Base-by-base conservation (phyloP, 1,140 invertebrate species). In the Sitobion miscanthi region DNA sequence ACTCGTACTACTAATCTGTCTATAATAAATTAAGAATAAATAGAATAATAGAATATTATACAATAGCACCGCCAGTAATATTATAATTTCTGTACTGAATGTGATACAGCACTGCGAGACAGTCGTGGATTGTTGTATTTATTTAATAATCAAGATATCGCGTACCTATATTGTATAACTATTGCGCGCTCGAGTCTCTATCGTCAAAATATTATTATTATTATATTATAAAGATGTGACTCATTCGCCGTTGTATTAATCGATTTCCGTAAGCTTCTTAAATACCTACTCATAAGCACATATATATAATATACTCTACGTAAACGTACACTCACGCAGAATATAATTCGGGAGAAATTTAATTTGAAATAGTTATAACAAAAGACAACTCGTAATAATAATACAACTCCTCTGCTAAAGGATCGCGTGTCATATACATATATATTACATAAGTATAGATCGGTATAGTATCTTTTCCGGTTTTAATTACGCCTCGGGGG, bases 361-460 rank as follows among this genome's bases (percentile, higher is more conserved):
- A 42, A 90, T 90, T 57, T 57, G 88, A 90, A 57, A 90, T 57
- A 57, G 42, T 42, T 57, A 90, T 90, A 90, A 90, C 52, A 90
- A 90, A 90, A 57, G 88, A 90, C 49, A 25, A 52, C 49, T 52
- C 11, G 9, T 4, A 20, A 88, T 38, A 88, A 49, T 77, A 77
- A 4, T 77, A 88, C 20, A 35, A 14, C 23, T 52, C n/a, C 20
- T 20, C 49, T 88, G 35, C 49, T 54, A 30, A 77, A 77, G 62
- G 14, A 77, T 77, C 14, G 20, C 3, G 52, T 23, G 20, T 21
- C 20, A 7, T 54, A 21, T 54, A 54, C 21, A 54, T 54, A 6
- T n/a, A 30, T 30, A 62, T 25, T 57, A 57, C 11, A n/a, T 69
- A 1, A 3, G 2, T 25, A 86, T 49, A n/a, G 23, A 69, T 25